A percentile compares a stretch with the other conserved stretches of the same genome.
Conservation (phyloP, 2,888 invertebrate genomes). For the Drosophila ustulata region DNA sequence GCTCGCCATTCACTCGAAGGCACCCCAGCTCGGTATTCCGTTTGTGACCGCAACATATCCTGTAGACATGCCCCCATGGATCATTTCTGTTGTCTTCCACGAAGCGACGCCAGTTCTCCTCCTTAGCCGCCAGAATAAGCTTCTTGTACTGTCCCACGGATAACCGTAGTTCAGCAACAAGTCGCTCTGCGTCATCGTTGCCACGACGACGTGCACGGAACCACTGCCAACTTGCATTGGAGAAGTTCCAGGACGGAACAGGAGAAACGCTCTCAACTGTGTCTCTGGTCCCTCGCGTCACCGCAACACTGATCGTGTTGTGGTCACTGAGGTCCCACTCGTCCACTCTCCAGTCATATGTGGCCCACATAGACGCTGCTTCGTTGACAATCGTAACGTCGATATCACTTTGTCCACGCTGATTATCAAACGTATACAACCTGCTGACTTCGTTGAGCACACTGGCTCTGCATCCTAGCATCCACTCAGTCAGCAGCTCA, state of each 20-base stretch:
- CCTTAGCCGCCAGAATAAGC: slow-evolving; percentile 19
- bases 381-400: too few species aligned
- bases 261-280: slow-evolving; percentile 33
- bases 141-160: slow-evolving; percentile 15
- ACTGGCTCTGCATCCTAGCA: too few species aligned
- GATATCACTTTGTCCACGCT: too few species aligned
- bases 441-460: too few species aligned
- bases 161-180: slow-evolving; percentile 7
- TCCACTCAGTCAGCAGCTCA: too few species aligned
- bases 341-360: slow-evolving; percentile 1
- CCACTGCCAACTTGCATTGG: slow-evolving; percentile 17
- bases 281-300: background rate
- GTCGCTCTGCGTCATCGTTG: slow-evolving; percentile 7
- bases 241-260: slow-evolving; percentile 26
- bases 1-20: slow-evolving; percentile 10
- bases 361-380: too few species aligned
- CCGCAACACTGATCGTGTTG: slow-evolving; percentile 31
- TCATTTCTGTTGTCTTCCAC: background rate
- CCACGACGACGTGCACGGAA: slow-evolving; percentile 22
- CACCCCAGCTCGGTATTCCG: slow-evolving; percentile 18
- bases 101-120: slow-evolving; percentile 26
- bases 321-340: slow-evolving; percentile 38
- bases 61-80: slow-evolving; percentile 25
- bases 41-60: slow-evolving; percentile 21
- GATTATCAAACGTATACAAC: too few species aligned